phyloP scores from a whole-genome alignment of 2,888 invertebrate genomes.

The Cerceris ruficornis region DNA sequence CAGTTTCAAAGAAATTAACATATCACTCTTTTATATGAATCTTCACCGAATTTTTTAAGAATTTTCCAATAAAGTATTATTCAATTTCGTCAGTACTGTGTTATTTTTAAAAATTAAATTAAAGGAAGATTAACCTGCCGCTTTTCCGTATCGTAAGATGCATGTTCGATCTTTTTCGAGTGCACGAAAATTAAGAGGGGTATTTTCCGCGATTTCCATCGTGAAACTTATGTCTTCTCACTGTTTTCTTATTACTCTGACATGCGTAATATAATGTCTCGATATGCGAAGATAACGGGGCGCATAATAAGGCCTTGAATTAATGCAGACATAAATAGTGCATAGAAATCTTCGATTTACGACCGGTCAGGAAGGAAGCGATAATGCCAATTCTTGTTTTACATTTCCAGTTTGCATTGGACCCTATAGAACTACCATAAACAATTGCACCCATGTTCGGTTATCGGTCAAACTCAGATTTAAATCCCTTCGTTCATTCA shows the following conservation, averaged over 20 bases:
- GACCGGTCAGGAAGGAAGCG: not conserved
- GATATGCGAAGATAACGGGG: not conserved
- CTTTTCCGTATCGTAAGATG: too few species aligned
- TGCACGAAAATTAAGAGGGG: not conserved
- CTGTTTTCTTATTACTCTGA: not conserved
- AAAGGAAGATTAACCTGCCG: too few species aligned
- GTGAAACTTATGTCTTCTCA: not conserved
- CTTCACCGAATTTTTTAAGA: too few species aligned
- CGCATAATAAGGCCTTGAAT: slow-evolving; percentile 5
- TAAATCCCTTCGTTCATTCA: too few species aligned
- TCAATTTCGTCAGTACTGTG: too few species aligned
- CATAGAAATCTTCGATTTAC: not conserved
- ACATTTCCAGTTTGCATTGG: not conserved
- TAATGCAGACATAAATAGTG: slow-evolving; percentile 8
- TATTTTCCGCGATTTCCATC: not conserved
- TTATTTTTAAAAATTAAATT: too few species aligned
- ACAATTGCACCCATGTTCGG: too few species aligned
- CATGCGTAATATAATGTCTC: not conserved
- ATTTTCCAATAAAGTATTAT: too few species aligned
- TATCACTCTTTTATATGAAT: too few species aligned
- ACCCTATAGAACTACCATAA: too few species aligned
- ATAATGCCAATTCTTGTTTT: not conserved
- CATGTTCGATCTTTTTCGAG: not conserved
- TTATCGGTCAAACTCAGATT: too few species aligned
- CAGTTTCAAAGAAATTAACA: too few species aligned